Evolutionary conservation across 1,140 invertebrate species (phyloP), one percentile per base, ranked within the genome.

Genomic region (Drosophila simulans): DNA sequence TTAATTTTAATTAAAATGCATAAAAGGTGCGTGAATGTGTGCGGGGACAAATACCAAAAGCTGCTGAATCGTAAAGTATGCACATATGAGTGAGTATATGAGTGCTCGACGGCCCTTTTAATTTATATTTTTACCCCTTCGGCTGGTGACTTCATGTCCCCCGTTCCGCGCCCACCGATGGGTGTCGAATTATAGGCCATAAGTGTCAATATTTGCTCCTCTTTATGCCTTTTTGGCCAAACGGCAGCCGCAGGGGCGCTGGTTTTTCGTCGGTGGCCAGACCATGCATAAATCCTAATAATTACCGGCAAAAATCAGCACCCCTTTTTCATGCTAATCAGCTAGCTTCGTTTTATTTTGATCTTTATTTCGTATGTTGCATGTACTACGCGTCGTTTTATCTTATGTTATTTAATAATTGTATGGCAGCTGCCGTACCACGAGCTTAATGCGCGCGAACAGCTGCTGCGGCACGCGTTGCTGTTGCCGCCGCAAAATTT

Each of bases 1-100:
- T 77, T 90, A 90, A 90, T 90, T 90, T 90, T 90, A 90, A 90
- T 90, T 90, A 90, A 90, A 90, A 90, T 90, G 82, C 88, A 80
- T 77, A 79, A 76, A 79, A 86, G 68, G 59, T 80, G 81, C 81
- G 81, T 77, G 60, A 42, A 25, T 49, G 27, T 70, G 17, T 70
- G 59, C 57, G 43, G 56, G 34, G 46, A 62, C 58, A 51, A 65
- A 65, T 48, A 48, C 20, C 34, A 65, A 68, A 70, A 84, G 65
- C 71, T 79, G 80, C 80, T 76, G 80, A 79, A 84, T 83, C 81
- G 75, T 77, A 80, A 77, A 84, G 65, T 63, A 27, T 54, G 27
- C 42, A 76, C 31, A 58, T 62, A 11, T 58, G 8, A 31, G 34
- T 54, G 27, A 37, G 69, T 25, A 58, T 62, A 11, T 58, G 8